phyloP scores from a whole-genome alignment of 2,113 vertebrate genomes.

The Spilogale gracilis region DNA sequence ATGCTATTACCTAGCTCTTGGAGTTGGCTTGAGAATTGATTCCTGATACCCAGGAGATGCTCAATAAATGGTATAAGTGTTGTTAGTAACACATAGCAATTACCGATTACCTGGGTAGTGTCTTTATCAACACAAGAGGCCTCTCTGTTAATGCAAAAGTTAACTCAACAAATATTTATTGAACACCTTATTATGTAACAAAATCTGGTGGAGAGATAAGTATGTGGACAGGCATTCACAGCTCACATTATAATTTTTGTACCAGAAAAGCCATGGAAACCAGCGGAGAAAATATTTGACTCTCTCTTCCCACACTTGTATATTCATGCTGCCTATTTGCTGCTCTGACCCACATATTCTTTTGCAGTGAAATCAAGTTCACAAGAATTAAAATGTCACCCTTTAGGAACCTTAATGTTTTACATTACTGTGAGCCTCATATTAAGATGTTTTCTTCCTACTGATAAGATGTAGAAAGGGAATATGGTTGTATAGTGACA shows the following conservation, averaged over 20 bases:
- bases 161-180: slow-evolving; percentile 8
- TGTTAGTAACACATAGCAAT: neutral
- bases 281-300: neutral
- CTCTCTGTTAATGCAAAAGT: slow-evolving; percentile 30
- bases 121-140: neutral
- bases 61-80: neutral
- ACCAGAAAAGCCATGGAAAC: neutral
- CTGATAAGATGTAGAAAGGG: neutral
- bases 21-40: neutral
- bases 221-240: neutral
- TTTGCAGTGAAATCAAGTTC: slow-evolving; percentile 54
- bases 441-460: neutral
- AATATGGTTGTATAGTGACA: neutral
- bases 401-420: neutral
- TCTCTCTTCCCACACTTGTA: neutral
- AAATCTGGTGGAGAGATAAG: neutral
- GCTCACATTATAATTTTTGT: neutral
- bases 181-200: neutral
- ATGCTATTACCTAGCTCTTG: neutral
- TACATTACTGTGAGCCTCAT: neutral
- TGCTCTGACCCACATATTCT: neutral
- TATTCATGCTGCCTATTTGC: neutral
- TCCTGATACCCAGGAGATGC: neutral
- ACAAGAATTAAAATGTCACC: slow-evolving; percentile 29
- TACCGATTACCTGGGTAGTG: neutral